Evolutionary conservation across 2,797 vertebrate genomes (phyloP).

Genomic region (Chaetophractus vellerosus): DNA sequence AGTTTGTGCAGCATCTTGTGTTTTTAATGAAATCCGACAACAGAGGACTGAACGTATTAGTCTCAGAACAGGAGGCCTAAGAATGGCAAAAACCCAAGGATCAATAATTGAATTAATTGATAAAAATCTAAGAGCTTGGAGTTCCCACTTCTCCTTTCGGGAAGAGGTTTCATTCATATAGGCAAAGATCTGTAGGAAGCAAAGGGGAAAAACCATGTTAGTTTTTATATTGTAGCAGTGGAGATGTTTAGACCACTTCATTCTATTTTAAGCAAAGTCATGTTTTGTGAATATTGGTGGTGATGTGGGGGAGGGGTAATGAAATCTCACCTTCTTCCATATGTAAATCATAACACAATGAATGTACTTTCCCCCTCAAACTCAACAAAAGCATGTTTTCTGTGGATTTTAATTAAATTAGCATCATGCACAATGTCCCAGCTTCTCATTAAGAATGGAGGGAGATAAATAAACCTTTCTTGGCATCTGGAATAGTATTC

Average conservation of each 20-base stretch:
- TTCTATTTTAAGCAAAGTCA: not conserved
- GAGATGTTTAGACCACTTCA: rapidly evolving
- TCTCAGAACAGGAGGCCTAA: constrained; percentile 94
- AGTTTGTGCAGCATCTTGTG: not conserved
- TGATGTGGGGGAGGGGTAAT: not conserved
- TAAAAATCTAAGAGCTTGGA: constrained; percentile 94
- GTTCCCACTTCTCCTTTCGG: constrained; percentile 84
- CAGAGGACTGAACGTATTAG: constrained; percentile 91
- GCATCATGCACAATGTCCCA: not conserved
- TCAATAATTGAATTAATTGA: constrained; percentile 96
- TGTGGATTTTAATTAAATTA: not conserved
- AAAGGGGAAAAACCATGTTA: constrained; percentile 36
- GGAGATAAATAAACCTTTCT: constrained; percentile 32
- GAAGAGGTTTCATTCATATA: constrained; percentile 90
- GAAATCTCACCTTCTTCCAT: constrained; percentile 22
- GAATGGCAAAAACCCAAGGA: constrained; percentile 96
- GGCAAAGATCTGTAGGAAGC: constrained; percentile 92
- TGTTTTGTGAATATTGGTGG: not conserved
- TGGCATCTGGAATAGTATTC: constrained; percentile 2
- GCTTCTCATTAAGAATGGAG: not conserved
- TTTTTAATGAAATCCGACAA: constrained; percentile 77
- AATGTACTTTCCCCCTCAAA: not conserved
- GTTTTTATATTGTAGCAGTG: not conserved
- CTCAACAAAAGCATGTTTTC: not conserved
- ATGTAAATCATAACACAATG: not conserved